Base-by-base conservation (phyloP, 2,797 vertebrate genomes). In the Orientallactaga sibirica region DNA sequence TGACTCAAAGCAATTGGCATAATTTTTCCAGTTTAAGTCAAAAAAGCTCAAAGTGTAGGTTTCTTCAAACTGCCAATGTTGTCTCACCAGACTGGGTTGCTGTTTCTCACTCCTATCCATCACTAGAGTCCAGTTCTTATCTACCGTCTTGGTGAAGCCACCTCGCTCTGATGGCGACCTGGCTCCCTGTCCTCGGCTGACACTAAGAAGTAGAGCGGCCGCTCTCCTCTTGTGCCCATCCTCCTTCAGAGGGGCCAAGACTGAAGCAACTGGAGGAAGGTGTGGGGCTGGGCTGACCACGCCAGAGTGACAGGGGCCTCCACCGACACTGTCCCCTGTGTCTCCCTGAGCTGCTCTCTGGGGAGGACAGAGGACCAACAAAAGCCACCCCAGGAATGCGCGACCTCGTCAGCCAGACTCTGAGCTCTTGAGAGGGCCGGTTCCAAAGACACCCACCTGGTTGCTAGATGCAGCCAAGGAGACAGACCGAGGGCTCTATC, bases 11-110 rank as follows among this genome's bases (percentile, higher is more conserved):
- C 58, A 78, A 75, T 8, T 92, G 95, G 86, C 92, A 93, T 41
- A 58, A 15, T 22, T 33, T 79, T 95, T 95, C 93, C 96, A 97
- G 95, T 81, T 88, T 71, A 78, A 82, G 85, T 66, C 61, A 25
- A 5, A 81, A 85, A 0, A 81, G 75, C 64, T 92, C 85, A 91
- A 79, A 84, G 83, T 7, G 29, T 66, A 86, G 86, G 41, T 22
- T 91, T 62, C 78, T 68, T 87, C 86, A 74, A 89, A 67, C 33
- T 41, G 73, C 41, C 37, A 86, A 80, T 25, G 58, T 29, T 86
- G 88, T 86, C 64, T 86, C 33, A 87, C 77, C 70, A 89, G 86
- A 58, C 92, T 95, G 95, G 96, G 92, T 41, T 91, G 33, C 8
- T 71, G 61, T 92, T 79, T 84, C 78, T 88, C 41, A 84, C 8